Conservation (phyloP, 2,888 invertebrate species). For the Harpalus rubripes region DNA sequence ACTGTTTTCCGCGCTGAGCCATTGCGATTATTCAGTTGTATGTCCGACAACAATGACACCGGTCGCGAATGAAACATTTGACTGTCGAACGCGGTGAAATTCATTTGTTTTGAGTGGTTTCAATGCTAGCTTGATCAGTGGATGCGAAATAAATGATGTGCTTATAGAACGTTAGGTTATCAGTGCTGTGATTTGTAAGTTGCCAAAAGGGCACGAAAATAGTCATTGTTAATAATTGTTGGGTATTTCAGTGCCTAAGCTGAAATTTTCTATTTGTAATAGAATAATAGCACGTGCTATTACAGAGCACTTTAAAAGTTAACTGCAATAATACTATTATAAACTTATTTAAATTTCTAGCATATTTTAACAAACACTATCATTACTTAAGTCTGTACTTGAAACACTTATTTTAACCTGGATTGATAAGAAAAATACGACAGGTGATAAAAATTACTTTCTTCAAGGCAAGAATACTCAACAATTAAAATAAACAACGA, state of each 20-base stretch:
- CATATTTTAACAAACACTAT: not conserved
- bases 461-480: conserved; percentile 11
- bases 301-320: not conserved
- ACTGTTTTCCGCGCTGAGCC: conserved; percentile 47
- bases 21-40: conserved; percentile 55
- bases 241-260: conserved; percentile 10
- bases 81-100: conserved; percentile 49
- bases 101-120: conserved; percentile 30
- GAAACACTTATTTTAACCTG: conserved; percentile 14
- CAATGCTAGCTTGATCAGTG: conserved; percentile 41
- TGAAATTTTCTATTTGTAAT: not conserved
- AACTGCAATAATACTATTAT: not conserved
- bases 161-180: conserved; percentile 5
- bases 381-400: not conserved
- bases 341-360: not conserved
- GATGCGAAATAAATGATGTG: not conserved
- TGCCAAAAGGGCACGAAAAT: not conserved
- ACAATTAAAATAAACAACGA: conserved; percentile 25
- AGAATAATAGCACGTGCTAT: conserved; percentile 24
- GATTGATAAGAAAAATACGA: conserved; percentile 27
- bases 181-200: conserved; percentile 32
- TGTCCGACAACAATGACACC: conserved; percentile 60
- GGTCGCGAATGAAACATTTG: conserved; percentile 44
- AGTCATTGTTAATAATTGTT: not conserved
- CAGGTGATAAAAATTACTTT: conserved; percentile 38